A percentile compares a stretch with the other conserved stretches of the same genome.
phyloP scores from a whole-genome alignment of 2,888 invertebrate species.

The Spatulosminthurus flaviceps region DNA sequence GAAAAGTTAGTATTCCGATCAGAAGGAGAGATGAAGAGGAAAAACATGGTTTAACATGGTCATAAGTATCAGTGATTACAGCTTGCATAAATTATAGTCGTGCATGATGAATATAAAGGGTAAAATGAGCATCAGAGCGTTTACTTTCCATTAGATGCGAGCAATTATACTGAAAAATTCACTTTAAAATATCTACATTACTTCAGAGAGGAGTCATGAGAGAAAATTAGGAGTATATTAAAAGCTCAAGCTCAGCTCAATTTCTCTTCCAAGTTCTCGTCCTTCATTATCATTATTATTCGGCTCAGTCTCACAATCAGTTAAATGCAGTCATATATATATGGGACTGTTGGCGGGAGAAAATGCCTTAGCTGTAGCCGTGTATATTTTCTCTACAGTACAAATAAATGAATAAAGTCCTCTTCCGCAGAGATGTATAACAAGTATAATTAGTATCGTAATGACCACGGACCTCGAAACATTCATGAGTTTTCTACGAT shows the following conservation, averaged over 20 bases:
- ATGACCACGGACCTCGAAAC: too few relatives aligned
- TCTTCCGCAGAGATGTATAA: too few relatives aligned
- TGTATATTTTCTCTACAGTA: too few relatives aligned
- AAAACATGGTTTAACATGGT: slow-evolving; percentile 10
- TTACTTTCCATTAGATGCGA: neutral
- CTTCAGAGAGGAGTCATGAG: neutral
- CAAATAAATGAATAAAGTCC: too few relatives aligned
- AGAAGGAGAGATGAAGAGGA: neutral
- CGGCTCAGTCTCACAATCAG: too few relatives aligned
- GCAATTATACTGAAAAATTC: neutral
- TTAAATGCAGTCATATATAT: neutral
- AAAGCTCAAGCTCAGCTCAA: neutral
- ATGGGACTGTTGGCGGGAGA: neutral
- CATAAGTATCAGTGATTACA: slow-evolving; percentile 18
- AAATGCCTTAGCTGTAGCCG: too few relatives aligned
- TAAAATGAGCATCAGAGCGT: slow-evolving; percentile 2
- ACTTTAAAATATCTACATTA: neutral
- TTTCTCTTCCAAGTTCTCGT: neutral
- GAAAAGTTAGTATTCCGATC: slow-evolving; percentile 18
- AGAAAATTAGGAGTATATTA: neutral
- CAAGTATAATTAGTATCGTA: too few relatives aligned
- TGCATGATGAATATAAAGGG: slow-evolving; percentile 18
- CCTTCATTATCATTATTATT: neutral
- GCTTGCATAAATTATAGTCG: neutral
- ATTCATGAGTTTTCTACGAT: too few relatives aligned